These are phyloP conservation scores for Copsychus sechellarum DNA, from an alignment of 2,113 vertebrate genomes.

Conservation along the genomic window DNA sequence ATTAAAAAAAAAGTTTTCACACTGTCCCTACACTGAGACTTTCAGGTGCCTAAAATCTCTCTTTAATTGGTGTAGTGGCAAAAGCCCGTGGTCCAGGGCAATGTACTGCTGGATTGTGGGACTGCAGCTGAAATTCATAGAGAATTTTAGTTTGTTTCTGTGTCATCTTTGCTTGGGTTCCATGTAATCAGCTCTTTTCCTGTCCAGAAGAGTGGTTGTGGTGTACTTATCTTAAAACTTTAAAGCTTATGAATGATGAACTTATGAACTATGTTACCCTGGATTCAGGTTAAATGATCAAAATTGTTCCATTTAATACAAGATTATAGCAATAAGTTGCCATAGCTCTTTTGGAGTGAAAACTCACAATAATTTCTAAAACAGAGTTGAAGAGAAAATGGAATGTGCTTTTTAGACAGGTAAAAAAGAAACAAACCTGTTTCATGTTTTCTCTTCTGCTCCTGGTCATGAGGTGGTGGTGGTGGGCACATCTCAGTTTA, in stretches of 20 bases:
- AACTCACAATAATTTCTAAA: not conserved
- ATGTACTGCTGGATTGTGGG: not conserved
- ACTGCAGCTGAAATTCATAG: not conserved
- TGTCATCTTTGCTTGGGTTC: not conserved
- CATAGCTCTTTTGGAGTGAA: not conserved
- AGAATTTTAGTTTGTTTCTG: not conserved
- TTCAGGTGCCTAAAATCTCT: not conserved
- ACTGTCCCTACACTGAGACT: not conserved
- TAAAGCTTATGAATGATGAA: not conserved
- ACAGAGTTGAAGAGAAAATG: not conserved
- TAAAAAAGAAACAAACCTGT: not conserved
- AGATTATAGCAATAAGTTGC: not conserved
- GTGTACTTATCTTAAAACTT: not conserved
- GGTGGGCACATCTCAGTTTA: not conserved
- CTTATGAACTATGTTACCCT: not conserved
- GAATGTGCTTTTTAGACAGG: not conserved
- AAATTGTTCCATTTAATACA: not conserved
- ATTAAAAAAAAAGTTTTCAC: not conserved
- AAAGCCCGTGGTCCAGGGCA: not conserved
- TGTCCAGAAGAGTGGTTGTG: not conserved
- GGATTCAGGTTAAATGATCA: not conserved
- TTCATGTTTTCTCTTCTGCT: not conserved
- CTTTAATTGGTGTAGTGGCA: not conserved
- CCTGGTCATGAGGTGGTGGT: not conserved
- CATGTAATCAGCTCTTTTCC: accelerated